Conservation (phyloP, 2,888 invertebrate genomes). For the Eristalinus sepulchralis region DNA sequence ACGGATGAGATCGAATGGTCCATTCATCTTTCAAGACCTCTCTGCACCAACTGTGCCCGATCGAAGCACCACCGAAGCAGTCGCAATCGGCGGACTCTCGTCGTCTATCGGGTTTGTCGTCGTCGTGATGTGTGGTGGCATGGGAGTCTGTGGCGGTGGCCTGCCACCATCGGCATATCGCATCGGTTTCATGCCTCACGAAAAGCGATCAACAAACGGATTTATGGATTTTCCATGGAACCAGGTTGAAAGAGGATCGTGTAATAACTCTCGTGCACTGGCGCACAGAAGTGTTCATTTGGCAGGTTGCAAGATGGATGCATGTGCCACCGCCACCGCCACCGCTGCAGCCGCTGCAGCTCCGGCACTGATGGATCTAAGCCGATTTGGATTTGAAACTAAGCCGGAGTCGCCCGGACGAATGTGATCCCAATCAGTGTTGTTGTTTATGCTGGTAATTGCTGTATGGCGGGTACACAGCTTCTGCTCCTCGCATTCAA, state of each 20-base stretch:
- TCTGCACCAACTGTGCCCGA: not conserved
- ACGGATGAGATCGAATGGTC: conserved; percentile 64
- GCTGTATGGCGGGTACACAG: conserved; percentile 61
- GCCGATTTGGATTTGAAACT: conserved; percentile 40
- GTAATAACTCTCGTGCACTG: conserved; percentile 68
- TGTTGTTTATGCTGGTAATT: conserved; percentile 70
- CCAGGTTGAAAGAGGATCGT: conserved; percentile 60
- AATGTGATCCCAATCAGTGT: conserved; percentile 67
- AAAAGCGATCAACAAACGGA: conserved; percentile 66
- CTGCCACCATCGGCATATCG: conserved; percentile 27
- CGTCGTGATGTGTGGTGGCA: conserved; percentile 41
- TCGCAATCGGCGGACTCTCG: too few relatives aligned
- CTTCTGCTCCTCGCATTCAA: conserved; percentile 13
- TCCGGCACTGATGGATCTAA: conserved; percentile 49
- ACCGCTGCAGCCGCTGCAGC: not conserved
- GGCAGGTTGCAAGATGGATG: conserved; percentile 71
- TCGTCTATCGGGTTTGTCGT: not conserved
- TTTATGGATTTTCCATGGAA: conserved; percentile 67
- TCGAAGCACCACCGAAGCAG: too few relatives aligned
- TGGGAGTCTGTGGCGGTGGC: conserved; percentile 36
- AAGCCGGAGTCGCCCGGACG: conserved; percentile 25
- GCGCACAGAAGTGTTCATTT: conserved; percentile 71
- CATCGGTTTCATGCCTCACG: conserved; percentile 63
- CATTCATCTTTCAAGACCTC: conserved; percentile 58
- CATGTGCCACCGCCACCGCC: conserved; percentile 32